Evolutionary conservation across 1,140 invertebrate species (phyloP).

Genomic region (Drosophila arizonae): DNA sequence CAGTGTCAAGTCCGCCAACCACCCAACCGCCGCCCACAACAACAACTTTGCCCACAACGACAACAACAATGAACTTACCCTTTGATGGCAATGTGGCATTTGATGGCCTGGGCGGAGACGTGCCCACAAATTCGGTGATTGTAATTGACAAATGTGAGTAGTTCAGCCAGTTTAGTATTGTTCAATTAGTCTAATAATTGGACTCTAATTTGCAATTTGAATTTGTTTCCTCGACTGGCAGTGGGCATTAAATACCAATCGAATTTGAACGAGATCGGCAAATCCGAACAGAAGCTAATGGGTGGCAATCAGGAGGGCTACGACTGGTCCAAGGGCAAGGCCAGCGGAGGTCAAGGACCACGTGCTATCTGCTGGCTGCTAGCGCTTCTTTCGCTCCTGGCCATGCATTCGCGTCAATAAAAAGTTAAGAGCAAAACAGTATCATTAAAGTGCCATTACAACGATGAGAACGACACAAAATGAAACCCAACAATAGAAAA

Average conservation of each 20-base stretch:
- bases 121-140: slow-evolving; percentile 76
- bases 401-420: slow-evolving; percentile 34
- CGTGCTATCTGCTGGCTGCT: slow-evolving; percentile 30
- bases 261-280: slow-evolving; percentile 88
- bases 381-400: slow-evolving; percentile 25
- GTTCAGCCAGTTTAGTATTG: neutral
- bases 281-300: slow-evolving; percentile 88
- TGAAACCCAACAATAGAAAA: slow-evolving; percentile 1
- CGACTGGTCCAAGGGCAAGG: slow-evolving; percentile 79
- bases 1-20: slow-evolving; percentile 82
- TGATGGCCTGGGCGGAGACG: slow-evolving; percentile 50
- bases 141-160: slow-evolving; percentile 80
- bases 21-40: slow-evolving; percentile 80
- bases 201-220: neutral
- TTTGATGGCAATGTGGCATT: slow-evolving; percentile 57
- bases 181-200: neutral
- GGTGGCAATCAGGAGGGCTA: slow-evolving; percentile 74
- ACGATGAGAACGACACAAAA: slow-evolving; percentile 13
- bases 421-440: slow-evolving; percentile 33
- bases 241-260: slow-evolving; percentile 87
- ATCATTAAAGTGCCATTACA: slow-evolving; percentile 72
- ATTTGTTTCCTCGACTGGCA: slow-evolving; percentile 32
- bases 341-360: slow-evolving; percentile 8
- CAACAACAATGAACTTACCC: slow-evolving; percentile 44
- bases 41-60: slow-evolving; percentile 72